These are phyloP conservation scores for Drosophila pectinifera DNA, from an alignment of 1,140 invertebrate species.

Conservation along the genomic window DNA sequence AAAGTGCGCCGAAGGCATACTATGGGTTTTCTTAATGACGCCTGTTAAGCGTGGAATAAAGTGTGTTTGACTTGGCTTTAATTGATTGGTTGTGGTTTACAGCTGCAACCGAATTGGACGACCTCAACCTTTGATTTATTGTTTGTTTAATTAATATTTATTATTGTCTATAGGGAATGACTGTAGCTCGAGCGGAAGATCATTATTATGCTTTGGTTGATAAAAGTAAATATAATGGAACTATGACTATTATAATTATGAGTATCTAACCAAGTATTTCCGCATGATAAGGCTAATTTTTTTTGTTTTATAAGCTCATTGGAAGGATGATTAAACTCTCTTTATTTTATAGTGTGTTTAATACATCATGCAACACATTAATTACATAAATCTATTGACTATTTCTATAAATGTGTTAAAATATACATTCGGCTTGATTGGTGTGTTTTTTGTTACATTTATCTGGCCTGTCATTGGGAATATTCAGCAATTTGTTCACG, in stretches of 20 bases:
- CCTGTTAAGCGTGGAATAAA: slow-evolving; percentile 18
- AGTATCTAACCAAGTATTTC: neutral
- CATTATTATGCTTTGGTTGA: neutral
- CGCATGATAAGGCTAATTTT: no score
- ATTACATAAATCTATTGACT: no score
- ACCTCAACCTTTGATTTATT: slow-evolving; percentile 11
- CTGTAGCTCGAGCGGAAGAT: neutral
- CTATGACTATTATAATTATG: neutral
- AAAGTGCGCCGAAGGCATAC: slow-evolving; percentile 34
- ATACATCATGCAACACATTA: no score
- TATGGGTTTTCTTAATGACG: slow-evolving; percentile 46
- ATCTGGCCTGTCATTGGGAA: slow-evolving; percentile 19
- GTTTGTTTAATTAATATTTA: slow-evolving; percentile 5
- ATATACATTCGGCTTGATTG: neutral
- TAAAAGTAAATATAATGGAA: neutral
- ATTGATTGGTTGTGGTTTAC: slow-evolving; percentile 31
- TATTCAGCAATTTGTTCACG: slow-evolving; percentile 48
- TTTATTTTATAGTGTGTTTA: no score
- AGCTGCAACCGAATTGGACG: slow-evolving; percentile 2
- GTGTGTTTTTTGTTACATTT: slow-evolving; percentile 1
- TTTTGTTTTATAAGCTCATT: no score
- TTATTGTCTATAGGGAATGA: slow-evolving; percentile 1
- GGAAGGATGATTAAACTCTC: no score
- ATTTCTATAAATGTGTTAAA: neutral
- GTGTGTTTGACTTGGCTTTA: slow-evolving; percentile 24